A percentile compares a stretch with the other conserved stretches of the same genome.
Evolutionary conservation across 2,113 vertebrate genomes (phyloP).

Genomic region (Tringa solitaria): DNA sequence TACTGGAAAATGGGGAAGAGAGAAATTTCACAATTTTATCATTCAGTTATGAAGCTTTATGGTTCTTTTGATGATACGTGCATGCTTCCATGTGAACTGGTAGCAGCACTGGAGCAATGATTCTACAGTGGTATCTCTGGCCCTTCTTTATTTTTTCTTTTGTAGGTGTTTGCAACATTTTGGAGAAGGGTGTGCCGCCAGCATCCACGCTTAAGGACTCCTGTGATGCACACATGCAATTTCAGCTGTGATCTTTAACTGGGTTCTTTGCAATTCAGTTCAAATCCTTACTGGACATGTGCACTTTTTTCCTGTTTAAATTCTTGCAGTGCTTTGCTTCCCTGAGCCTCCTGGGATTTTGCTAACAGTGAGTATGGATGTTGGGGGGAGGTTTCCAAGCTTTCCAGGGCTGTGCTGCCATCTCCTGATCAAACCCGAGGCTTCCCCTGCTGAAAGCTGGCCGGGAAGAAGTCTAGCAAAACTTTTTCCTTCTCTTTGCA

Average conservation of each 20-base stretch:
- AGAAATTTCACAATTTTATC: not conserved
- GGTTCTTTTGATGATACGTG: accelerated
- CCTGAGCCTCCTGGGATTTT: not conserved
- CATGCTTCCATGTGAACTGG: not conserved
- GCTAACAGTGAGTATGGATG: accelerated
- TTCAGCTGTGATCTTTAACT: not conserved
- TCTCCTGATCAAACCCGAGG: not conserved
- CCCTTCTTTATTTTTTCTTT: not conserved
- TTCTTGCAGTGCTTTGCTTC: not conserved
- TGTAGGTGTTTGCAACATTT: not conserved
- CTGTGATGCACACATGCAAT: not conserved
- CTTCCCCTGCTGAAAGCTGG: not conserved
- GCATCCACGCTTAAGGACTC: no score
- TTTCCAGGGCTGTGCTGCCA: constrained; percentile 47
- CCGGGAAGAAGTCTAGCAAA: no score
- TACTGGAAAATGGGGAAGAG: not conserved
- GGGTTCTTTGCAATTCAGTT: not conserved
- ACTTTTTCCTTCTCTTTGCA: not conserved
- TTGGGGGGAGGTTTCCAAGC: not conserved
- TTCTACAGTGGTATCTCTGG: not conserved
- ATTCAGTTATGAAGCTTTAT: not conserved
- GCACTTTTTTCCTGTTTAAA: not conserved
- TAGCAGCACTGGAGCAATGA: not conserved
- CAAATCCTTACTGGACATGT: not conserved
- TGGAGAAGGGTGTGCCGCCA: not conserved